Evolutionary conservation across 2,888 invertebrate genomes (phyloP), one percentile per base, ranked within the genome.

Genomic region (Chouioia cunea): DNA sequence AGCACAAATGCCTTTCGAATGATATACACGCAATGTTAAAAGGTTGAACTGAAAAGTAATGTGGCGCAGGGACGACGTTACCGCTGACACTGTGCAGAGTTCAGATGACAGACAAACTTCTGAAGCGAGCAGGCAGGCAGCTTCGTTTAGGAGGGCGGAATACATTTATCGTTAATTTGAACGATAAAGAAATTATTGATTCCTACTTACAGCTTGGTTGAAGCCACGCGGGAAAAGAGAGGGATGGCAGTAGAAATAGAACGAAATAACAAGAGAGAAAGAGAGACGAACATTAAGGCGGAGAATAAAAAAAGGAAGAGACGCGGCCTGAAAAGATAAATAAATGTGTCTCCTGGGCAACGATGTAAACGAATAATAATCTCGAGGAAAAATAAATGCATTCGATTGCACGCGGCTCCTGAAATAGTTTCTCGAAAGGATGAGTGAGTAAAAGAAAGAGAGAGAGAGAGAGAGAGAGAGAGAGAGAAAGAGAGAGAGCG

Each of bases 121-220:
- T 36, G 36, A 50, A 60, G 20, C n/a, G n/a, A n/a, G n/a, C 68
- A 8, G 44, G 43, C 62, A 54, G 57, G 56, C 20, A 23, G 18
- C 18, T 36, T 20, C 52, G 36, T 18, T 16, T 50, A 50, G 16
- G 54, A 52, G 82, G 82, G 81, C 79, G 79, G 82, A 82, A 83
- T 82, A 82, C 80, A 79, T 82, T 82, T 81, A 83, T 78, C 81
- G 81, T 83, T 83, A 83, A 83, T 83, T 83, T 82, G 80, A 79
- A 77, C 82, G 81, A 83, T 83, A 83, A 83, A 83, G 82, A 81
- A 82, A 82, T 83, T 82, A 83, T 83, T 83, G 83, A 83, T 83
- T 83, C 83, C 83, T 82, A 83, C 83, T 83, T 82, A 83, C 79
- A 75, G 77, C 76, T 74, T 81, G 77, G 78, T 79, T 77, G 79